Conservation (phyloP, 2,888 invertebrate species). For the Adela reaumurella region DNA sequence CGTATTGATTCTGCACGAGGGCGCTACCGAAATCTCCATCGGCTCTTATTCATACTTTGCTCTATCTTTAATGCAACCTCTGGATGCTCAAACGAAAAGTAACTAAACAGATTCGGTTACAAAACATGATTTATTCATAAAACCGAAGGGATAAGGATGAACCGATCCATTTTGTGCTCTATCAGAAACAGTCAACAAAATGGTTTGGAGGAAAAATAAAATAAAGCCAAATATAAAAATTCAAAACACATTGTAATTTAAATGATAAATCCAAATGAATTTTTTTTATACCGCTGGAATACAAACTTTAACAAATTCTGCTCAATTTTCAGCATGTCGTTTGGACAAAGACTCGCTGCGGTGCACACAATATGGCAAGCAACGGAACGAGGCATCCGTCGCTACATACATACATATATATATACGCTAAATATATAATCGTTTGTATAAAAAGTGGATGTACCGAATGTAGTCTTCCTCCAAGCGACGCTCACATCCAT, state of each 20-base stretch:
- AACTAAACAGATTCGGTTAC: no score
- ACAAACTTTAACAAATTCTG: neutral
- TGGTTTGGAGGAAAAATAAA: no score
- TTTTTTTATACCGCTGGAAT: neutral
- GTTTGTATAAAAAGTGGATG: neutral
- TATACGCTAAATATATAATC: neutral
- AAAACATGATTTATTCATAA: no score
- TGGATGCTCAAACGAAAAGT: no score
- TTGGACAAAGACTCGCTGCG: neutral
- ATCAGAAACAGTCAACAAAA: no score
- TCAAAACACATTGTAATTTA: neutral
- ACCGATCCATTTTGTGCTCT: no score
- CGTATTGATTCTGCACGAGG: no score
- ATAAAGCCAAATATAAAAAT: neutral
- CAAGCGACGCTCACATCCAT: conserved; percentile 29
- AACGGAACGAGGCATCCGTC: no score
- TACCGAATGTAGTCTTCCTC: conserved; percentile 22
- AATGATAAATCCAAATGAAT: neutral
- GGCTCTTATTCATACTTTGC: no score
- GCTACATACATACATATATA: neutral
- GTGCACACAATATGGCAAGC: neutral
- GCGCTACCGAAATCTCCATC: no score
- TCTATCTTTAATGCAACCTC: no score
- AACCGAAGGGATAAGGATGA: no score
- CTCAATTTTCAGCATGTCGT: neutral